These are phyloP conservation scores for Tachypleus tridentatus DNA, from an alignment of 1,140 invertebrate species.

Conservation along the genomic window DNA sequence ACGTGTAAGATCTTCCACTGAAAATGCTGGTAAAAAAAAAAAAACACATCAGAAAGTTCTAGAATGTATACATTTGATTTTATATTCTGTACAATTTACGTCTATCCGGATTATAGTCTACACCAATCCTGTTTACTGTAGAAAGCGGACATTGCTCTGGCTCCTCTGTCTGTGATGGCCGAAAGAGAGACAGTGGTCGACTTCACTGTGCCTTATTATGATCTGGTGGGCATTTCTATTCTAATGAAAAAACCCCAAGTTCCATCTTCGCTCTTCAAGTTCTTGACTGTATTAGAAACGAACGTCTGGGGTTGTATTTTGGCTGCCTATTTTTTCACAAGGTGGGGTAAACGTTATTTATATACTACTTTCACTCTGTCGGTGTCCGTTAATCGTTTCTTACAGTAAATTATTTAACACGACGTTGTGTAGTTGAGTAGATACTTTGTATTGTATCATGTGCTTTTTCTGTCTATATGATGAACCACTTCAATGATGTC, in stretches of 20 bases:
- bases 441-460: not conserved
- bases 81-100: not conserved
- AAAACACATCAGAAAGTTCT: too few relatives aligned
- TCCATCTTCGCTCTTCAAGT: conserved; percentile 86
- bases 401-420: not conserved
- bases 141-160: conserved; percentile 77
- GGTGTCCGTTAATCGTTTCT: not conserved
- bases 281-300: conserved; percentile 87
- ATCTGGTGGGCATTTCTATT: conserved; percentile 86
- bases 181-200: conserved; percentile 89
- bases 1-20: too few relatives aligned
- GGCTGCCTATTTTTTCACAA: conserved; percentile 87
- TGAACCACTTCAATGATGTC: not conserved
- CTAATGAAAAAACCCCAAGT: conserved; percentile 67
- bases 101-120: conserved; percentile 4
- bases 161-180: conserved; percentile 81
- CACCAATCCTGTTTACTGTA: conserved; percentile 19
- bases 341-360: conserved; percentile 34
- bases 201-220: conserved; percentile 91
- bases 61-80: too few relatives aligned
- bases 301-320: conserved; percentile 94
- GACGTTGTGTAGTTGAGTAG: conserved; percentile 9
- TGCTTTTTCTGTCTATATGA: conserved; percentile 3
- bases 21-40: too few relatives aligned
- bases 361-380: not conserved